Conservation (phyloP, 2,888 invertebrate genomes). For the Catocala nupta region DNA sequence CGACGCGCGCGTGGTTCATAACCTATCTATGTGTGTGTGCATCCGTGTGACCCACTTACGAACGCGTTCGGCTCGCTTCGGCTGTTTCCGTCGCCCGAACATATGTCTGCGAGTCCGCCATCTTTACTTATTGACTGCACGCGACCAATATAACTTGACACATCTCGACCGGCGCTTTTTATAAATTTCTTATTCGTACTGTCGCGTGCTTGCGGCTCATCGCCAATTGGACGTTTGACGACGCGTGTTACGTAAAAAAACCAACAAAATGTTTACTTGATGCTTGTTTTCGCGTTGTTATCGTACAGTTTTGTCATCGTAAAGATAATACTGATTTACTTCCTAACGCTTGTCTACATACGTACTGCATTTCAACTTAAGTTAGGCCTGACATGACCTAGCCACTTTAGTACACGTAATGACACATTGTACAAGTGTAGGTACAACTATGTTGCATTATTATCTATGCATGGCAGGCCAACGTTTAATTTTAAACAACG, state of each 20-base stretch:
- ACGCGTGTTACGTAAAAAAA: constrained; percentile 66
- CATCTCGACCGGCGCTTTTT: constrained; percentile 38
- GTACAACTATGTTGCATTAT: constrained; percentile 14
- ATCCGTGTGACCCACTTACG: constrained; percentile 86
- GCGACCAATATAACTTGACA: constrained; percentile 68
- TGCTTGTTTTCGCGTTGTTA: constrained; percentile 60
- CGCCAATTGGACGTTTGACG: constrained; percentile 35
- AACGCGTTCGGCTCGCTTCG: constrained; percentile 77
- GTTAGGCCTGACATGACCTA: constrained; percentile 34
- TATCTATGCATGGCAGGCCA: neutral
- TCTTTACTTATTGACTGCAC: constrained; percentile 65
- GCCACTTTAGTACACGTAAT: constrained; percentile 2
- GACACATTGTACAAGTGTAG: neutral
- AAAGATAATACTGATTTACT: constrained; percentile 58
- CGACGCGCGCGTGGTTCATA: constrained; percentile 55
- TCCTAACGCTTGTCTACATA: constrained; percentile 39
- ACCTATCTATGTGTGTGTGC: constrained; percentile 70
- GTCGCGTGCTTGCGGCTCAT: constrained; percentile 34
- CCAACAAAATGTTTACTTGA: constrained; percentile 59
- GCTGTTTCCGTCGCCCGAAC: constrained; percentile 74
- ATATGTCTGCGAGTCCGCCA: constrained; percentile 73
- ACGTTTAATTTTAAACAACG: constrained; percentile 1
- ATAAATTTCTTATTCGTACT: constrained; percentile 11
- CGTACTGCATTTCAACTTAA: neutral
- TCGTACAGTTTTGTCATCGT: constrained; percentile 57